Base-by-base conservation (phyloP, 1,140 invertebrate genomes). In the Centruroides sculpturatus region DNA sequence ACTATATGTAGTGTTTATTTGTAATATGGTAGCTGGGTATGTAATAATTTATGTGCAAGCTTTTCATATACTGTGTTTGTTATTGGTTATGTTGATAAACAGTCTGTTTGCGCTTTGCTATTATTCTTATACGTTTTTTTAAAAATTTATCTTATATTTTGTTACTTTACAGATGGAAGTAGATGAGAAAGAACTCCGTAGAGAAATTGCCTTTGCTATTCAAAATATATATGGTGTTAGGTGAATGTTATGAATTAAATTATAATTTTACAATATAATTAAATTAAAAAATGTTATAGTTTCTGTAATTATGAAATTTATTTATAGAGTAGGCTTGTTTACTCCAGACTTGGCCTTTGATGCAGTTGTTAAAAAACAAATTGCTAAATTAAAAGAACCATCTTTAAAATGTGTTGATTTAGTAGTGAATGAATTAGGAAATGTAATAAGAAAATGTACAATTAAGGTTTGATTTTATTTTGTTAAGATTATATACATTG, bases 281-380 rank as follows among this genome's bases (percentile, higher is more conserved):
- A 23, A 23, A 23, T 23, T 23, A 1, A 23, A 23, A 23, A 23
- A 23, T 23, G 0, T 6, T 41, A 41, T 41, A 41, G 41, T 8
- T 41, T 41, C 5, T 41, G 5, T 41, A 8, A 8, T 41, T 6
- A 41, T 41, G 5, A 5, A 34, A 8, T 60, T 34, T 35, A 35
- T 61, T 57, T 11, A 11, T 54, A 65, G 64, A 46, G 92, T 98
- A 64, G 96, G 96, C 73, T 80, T 99, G 12, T 99, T 99, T 74
- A 99, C 96, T 36, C 96, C 96, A 12, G 96, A 99, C 74, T 96
- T 97, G 92, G 97, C 97, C 50, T 99, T 99, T 76, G 96, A 99
- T 77, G 92, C 92, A 49, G 98, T 99, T 72, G 96, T 99, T 1
- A 98, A 98, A 77, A 94, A 95, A 72, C 95, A 99, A 80, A 98